Conservation (phyloP, 2,113 vertebrate species). For the Gallinago paraguaiae region DNA sequence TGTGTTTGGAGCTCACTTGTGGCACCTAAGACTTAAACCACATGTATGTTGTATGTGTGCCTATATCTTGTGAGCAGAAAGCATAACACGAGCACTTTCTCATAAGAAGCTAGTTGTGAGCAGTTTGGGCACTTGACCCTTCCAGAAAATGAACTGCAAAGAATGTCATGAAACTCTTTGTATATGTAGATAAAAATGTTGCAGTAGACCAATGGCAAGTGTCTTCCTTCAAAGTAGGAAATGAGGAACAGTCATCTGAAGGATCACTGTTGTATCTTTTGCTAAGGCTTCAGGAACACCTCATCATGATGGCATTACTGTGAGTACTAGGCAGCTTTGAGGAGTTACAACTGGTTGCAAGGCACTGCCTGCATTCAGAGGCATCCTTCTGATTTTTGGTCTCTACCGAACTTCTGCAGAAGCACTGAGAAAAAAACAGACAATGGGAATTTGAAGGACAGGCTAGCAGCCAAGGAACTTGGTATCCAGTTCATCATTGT, state of each 20-base stretch:
- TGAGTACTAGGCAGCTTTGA: conserved; percentile 30
- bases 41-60: fast-evolving
- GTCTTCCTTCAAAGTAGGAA: conserved; percentile 14
- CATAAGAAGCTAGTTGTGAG: background rate
- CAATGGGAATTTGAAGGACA: background rate
- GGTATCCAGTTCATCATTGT: background rate
- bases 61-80: background rate
- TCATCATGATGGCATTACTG: background rate
- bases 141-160: background rate
- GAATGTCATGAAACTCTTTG: background rate
- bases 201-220: background rate
- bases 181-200: background rate
- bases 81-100: background rate
- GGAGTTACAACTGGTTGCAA: conserved; percentile 25
- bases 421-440: background rate
- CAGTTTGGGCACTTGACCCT: background rate
- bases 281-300: conserved; percentile 8
- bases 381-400: conserved; percentile 21
- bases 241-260: background rate
- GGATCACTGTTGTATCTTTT: background rate
- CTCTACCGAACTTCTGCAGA: conserved; percentile 4
- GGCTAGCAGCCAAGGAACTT: background rate
- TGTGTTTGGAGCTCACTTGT: background rate
- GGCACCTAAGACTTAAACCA: background rate
- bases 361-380: background rate